Conservation (phyloP, 1,140 invertebrate species). For the Lepidurus couesii region DNA sequence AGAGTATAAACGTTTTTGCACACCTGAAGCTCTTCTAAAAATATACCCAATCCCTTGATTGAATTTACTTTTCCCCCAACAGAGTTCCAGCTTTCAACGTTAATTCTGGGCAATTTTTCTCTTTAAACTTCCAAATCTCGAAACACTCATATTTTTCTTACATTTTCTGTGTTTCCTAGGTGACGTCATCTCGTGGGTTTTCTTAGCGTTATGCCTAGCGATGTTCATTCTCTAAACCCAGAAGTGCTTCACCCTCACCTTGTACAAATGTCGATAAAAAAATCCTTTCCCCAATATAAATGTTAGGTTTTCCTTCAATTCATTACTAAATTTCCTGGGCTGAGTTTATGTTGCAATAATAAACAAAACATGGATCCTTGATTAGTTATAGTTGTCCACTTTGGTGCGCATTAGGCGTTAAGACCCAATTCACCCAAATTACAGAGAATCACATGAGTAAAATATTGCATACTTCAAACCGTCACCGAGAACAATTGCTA, state of each 20-base stretch:
- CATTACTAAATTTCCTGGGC: background rate
- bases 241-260: background rate
- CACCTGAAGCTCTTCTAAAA: too few species aligned
- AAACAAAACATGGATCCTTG: background rate
- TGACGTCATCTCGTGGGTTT: constrained; percentile 8
- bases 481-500: too few species aligned
- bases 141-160: background rate
- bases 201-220: background rate
- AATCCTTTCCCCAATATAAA: background rate
- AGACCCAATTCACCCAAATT: too few species aligned
- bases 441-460: too few species aligned
- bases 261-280: constrained; percentile 16
- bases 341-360: constrained; percentile 5
- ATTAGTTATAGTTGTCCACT: background rate
- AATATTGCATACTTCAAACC: too few species aligned
- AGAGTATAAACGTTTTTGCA: too few species aligned
- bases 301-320: background rate
- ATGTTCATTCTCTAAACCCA: background rate
- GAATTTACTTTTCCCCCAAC: too few species aligned
- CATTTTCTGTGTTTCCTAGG: background rate
- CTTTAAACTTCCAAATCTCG: background rate
- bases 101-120: background rate
- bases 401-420: background rate
- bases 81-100: background rate
- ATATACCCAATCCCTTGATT: too few species aligned